Conservation (phyloP, 35 echinoderm and acorn worm species). For the Ophiothrix spiculata region DNA sequence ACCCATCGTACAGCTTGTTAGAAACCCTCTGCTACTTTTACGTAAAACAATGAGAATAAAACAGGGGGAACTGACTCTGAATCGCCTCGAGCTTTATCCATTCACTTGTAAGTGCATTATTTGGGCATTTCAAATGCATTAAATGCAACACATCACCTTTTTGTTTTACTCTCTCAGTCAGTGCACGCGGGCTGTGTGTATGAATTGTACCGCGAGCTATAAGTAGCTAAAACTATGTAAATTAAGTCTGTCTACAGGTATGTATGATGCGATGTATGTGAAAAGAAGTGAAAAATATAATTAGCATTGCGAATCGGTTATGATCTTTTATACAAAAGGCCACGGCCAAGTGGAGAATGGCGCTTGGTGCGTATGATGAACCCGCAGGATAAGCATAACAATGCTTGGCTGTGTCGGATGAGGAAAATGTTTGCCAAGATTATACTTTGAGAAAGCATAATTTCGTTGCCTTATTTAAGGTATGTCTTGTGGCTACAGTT, state of each 20-base stretch:
- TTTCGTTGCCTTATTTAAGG: too few relatives aligned
- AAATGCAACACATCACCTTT: slow-evolving; percentile 9
- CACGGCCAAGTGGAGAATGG: too few relatives aligned
- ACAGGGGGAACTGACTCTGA: not conserved
- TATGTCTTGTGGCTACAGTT: too few relatives aligned
- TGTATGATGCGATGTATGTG: slow-evolving; percentile 1
- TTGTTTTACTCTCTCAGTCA: not conserved
- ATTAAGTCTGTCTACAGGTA: not conserved
- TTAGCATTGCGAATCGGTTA: too few relatives aligned
- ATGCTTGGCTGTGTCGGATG: too few relatives aligned
- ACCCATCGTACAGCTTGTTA: not conserved
- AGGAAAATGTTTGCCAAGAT: too few relatives aligned
- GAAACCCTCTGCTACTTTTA: not conserved
- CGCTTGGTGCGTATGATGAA: too few relatives aligned
- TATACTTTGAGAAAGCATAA: too few relatives aligned
- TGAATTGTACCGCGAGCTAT: not conserved
- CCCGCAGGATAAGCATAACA: too few relatives aligned
- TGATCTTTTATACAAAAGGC: too few relatives aligned
- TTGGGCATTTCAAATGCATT: slow-evolving; percentile 1
- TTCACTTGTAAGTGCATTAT: slow-evolving; percentile 9
- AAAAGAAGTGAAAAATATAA: too few relatives aligned
- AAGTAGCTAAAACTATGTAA: not conserved
- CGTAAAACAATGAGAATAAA: not conserved
- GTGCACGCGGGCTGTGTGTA: not conserved
- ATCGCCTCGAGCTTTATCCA: not conserved